Percentiles rank a stretch among this genome's conserved stretches.
phyloP scores from a whole-genome alignment of 2,113 vertebrate species.

The Glaucidium brasilianum region DNA sequence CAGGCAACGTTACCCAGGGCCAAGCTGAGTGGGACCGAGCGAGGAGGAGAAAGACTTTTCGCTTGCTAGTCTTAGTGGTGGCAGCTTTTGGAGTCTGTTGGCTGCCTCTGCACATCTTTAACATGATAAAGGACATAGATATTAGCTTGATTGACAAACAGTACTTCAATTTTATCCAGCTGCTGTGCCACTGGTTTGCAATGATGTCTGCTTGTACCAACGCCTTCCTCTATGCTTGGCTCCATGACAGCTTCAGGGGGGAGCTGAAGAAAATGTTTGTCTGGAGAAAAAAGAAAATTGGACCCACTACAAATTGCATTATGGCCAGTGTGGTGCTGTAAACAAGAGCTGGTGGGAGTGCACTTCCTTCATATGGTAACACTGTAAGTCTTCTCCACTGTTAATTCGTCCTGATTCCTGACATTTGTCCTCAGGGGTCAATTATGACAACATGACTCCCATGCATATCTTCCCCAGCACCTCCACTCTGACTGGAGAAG shows the following conservation, averaged over 20 bases:
- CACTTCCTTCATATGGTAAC: neutral
- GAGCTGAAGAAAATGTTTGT: constrained; percentile 81
- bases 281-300: constrained; percentile 73
- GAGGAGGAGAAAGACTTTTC: constrained; percentile 78
- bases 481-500: neutral
- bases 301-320: constrained; percentile 72
- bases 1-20: constrained; percentile 72
- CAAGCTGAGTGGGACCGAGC: constrained; percentile 73
- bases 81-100: constrained; percentile 75
- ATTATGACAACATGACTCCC: neutral
- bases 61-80: constrained; percentile 80
- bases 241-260: constrained; percentile 83
- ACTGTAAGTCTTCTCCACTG: constrained; percentile 13
- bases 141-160: constrained; percentile 80
- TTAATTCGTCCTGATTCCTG: neutral
- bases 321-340: constrained; percentile 80
- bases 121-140: constrained; percentile 80
- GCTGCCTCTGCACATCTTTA: constrained; percentile 81
- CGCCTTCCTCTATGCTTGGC: constrained; percentile 85
- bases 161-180: constrained; percentile 80
- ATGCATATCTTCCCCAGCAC: neutral
- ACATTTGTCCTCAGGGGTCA: neutral
- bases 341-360: neutral
- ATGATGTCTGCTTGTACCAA: constrained; percentile 85
- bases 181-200: constrained; percentile 83